phyloP scores from a whole-genome alignment of 2,888 invertebrate species.

The Steinernema hermaphroditum region DNA sequence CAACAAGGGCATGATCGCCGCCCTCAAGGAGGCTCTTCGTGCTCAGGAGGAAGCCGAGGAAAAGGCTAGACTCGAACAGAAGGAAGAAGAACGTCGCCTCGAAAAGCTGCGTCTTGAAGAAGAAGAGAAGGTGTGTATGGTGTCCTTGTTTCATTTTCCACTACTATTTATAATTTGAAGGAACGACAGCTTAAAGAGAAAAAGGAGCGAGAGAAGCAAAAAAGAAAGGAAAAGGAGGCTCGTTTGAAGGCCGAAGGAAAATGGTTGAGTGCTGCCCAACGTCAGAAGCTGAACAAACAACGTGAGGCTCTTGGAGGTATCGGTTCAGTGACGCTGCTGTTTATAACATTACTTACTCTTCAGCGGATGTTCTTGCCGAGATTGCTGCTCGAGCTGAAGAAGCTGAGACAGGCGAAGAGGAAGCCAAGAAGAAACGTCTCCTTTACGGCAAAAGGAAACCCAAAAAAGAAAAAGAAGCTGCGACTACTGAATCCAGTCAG shows the following conservation, averaged over 20 bases:
- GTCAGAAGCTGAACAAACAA: conserved; percentile 79
- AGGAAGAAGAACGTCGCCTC: conserved; percentile 73
- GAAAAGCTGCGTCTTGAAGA: conserved; percentile 45
- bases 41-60: conserved; percentile 74
- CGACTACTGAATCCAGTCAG: not conserved
- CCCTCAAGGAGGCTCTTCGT: conserved; percentile 68
- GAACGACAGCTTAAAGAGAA: conserved; percentile 73
- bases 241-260: conserved; percentile 91
- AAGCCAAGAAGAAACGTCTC: conserved; percentile 48
- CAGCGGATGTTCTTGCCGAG: conserved; percentile 4
- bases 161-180: conserved; percentile 21
- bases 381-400: conserved; percentile 59
- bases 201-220: conserved; percentile 84
- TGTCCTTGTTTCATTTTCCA: conserved; percentile 7
- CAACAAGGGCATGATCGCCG: not conserved
- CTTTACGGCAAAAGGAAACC: conserved; percentile 46
- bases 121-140: conserved; percentile 46
- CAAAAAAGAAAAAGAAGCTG: conserved; percentile 36
- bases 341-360: too few relatives aligned
- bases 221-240: conserved; percentile 88
- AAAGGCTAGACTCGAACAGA: conserved; percentile 66
- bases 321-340: conserved; percentile 35
- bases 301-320: conserved; percentile 80
- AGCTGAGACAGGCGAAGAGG: conserved; percentile 39
- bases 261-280: conserved; percentile 78